phyloP scores from a whole-genome alignment of 2,888 invertebrate species.

The Lasioglossum oenotherae region DNA sequence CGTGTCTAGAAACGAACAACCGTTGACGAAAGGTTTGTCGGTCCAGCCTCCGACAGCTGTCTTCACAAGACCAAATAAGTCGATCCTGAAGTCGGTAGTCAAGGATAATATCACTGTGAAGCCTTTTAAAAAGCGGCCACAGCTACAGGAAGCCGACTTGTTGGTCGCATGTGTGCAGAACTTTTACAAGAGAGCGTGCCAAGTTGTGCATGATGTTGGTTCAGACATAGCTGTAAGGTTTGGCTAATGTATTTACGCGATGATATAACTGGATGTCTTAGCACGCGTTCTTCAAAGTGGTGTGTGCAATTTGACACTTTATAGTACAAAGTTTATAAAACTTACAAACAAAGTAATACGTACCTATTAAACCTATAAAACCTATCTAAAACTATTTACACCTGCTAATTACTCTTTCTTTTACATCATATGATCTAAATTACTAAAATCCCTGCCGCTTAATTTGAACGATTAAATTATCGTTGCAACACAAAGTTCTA shows the following conservation, averaged over 20 bases:
- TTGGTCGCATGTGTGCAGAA: constrained; percentile 34
- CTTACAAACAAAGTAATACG: background rate
- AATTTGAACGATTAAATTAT: background rate
- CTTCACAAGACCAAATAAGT: constrained; percentile 20
- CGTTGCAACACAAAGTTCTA: background rate
- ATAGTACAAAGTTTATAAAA: background rate
- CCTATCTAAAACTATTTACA: no score
- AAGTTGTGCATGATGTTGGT: background rate
- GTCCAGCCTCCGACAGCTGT: constrained; percentile 22
- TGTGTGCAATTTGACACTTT: background rate
- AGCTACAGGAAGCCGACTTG: background rate
- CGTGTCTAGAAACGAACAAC: background rate
- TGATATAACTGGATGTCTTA: background rate
- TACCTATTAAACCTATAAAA: background rate
- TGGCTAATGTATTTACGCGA: background rate
- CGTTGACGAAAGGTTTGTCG: constrained; percentile 36
- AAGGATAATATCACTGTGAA: background rate
- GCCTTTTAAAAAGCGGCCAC: background rate
- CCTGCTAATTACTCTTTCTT: no score
- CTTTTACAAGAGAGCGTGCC: constrained; percentile 2
- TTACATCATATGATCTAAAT: no score
- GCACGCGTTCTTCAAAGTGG: background rate
- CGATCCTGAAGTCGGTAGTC: background rate
- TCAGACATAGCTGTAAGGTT: constrained; percentile 23
- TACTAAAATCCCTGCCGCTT: no score